A percentile compares a stretch with the other conserved stretches of the same genome.
Conservation (phyloP, 2,797 vertebrate genomes). For the Bucorvus abyssinicus region DNA sequence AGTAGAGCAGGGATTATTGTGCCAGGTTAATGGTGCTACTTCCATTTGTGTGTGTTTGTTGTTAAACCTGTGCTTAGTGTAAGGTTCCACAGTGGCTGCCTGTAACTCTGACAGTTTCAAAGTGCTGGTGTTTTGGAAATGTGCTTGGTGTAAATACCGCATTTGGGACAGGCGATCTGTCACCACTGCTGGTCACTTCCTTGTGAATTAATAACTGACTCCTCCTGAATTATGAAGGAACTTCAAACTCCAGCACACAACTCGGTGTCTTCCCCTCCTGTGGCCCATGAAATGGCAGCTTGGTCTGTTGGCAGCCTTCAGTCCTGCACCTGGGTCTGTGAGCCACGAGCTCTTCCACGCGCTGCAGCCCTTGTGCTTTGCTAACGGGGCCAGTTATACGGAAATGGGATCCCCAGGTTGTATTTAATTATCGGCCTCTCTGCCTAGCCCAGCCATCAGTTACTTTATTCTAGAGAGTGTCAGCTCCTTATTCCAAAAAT, state of each 20-base stretch:
- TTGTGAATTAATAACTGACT: neutral
- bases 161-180: neutral
- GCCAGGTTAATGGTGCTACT: neutral
- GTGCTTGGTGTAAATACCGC: neutral
- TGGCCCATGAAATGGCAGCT: too few species aligned
- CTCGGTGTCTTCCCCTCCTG: neutral
- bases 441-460: neutral
- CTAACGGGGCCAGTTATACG: neutral
- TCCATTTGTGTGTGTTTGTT: neutral
- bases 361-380: neutral
- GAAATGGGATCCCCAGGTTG: neutral
- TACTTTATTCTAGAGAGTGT: neutral
- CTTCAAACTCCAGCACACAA: too few species aligned
- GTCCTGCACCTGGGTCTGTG: rapidly evolving
- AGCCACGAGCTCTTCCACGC: neutral
- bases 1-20: neutral
- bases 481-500: neutral
- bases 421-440: neutral
- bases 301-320: neutral
- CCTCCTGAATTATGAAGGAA: neutral
- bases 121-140: neutral
- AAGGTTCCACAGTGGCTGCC: neutral
- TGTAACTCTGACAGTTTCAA: neutral
- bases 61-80: neutral
- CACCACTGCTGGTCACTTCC: neutral